Percentiles rank a stretch among this genome's conserved stretches.
Evolutionary conservation across 1,140 invertebrate genomes (phyloP).

Genomic region (Calephelis nemesis): DNA sequence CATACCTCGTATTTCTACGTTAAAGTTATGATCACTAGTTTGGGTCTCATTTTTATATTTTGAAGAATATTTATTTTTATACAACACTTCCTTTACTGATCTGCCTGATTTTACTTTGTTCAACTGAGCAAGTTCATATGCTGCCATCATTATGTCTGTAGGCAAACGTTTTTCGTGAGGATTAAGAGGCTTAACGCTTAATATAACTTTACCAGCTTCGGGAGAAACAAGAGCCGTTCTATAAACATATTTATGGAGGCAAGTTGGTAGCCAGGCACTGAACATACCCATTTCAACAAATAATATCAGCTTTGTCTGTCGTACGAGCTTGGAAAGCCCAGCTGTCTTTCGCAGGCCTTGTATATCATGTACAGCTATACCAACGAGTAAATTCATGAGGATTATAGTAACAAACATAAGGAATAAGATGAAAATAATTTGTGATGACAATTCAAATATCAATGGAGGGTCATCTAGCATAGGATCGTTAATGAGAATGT

Average conservation of each 20-base stretch:
- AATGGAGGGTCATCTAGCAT: slow-evolving; percentile 60
- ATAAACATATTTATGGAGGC: slow-evolving; percentile 75
- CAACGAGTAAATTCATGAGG: slow-evolving; percentile 85
- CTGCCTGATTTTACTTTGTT: slow-evolving; percentile 65
- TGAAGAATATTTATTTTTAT: slow-evolving; percentile 60
- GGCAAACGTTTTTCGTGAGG: slow-evolving; percentile 83
- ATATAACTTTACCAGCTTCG: slow-evolving; percentile 78
- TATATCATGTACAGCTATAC: slow-evolving; percentile 85
- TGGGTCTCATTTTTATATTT: slow-evolving; percentile 59
- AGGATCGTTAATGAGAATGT: slow-evolving; percentile 80
- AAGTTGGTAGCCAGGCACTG: slow-evolving; percentile 79
- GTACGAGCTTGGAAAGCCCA: slow-evolving; percentile 83
- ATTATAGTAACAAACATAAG: slow-evolving; percentile 85
- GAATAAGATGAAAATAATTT: slow-evolving; percentile 82
- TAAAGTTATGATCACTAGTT: slow-evolving; percentile 51
- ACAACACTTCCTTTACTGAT: slow-evolving; percentile 63
- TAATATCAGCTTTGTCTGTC: slow-evolving; percentile 84
- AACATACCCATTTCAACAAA: slow-evolving; percentile 84
- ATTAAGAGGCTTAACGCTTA: slow-evolving; percentile 84
- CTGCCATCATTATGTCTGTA: slow-evolving; percentile 82
- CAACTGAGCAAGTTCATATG: slow-evolving; percentile 81
- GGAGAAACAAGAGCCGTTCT: slow-evolving; percentile 78
- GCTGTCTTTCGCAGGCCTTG: slow-evolving; percentile 85
- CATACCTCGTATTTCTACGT: slow-evolving; percentile 67
- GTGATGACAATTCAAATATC: slow-evolving; percentile 80